Base-by-base conservation (phyloP, 2,888 invertebrate genomes). In the Myopa tessellatipennis region DNA sequence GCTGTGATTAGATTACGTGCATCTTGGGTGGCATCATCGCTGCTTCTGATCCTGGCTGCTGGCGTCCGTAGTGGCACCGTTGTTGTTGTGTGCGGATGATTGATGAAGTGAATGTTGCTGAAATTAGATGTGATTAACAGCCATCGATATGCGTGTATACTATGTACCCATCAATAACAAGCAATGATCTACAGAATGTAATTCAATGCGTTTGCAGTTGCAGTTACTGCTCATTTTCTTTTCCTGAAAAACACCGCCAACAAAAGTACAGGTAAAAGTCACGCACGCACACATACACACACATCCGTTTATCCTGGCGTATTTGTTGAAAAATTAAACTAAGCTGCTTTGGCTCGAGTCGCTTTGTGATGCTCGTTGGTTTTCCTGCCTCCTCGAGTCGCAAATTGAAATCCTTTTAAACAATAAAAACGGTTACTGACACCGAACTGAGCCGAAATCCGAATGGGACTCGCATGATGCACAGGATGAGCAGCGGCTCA, bases 331-430 rank as follows among this genome's bases (percentile, higher is more conserved):
- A 80, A 77, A 79, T 81, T 80, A 79, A 70, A 73, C 80, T 86
- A 86, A 86, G 85, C 86, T 80, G 84, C 85, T 85, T 85, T 86
- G 87, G 87, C 86, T 86, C 87, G 86, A 86, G 85, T 82, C 83
- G 79, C 71, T 73, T 38, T 69, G 68, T 40, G 18, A 10, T 10
- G 18, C 12, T 36, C 18, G 50, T 68, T 45, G 5, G 45, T 69
- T 69, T 69, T 50, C 26, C 67, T 67, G 40, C 67, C 45, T 74
- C 74, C 26, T n/a, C 67, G 52, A 38, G 52, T 6, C 26, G 16
- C 16, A 75, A 75, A 69, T 69, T 75, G 68, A 69, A 75, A 75
- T 75, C 75, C 75, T 69, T 75, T 75, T 68, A 14, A 75, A 68
- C 26, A 75, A 67, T 55, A 16, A 67, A 74, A 60, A 52, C 18